Evolutionary conservation across 2,797 vertebrate genomes (phyloP).

Genomic region (Phyllotis vaccarum): DNA sequence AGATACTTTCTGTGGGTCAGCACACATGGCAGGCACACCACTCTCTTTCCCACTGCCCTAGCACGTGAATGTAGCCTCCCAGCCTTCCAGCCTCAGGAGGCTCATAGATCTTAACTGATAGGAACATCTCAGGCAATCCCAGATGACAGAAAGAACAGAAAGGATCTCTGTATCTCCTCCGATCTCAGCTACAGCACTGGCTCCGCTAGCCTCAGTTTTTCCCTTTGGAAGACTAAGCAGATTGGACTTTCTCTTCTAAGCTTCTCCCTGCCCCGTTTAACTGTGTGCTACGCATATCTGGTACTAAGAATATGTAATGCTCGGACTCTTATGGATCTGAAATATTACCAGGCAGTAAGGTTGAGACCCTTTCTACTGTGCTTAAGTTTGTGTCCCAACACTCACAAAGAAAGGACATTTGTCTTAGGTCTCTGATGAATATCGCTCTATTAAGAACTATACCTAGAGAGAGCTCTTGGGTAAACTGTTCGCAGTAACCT

Average conservation of each 20-base stretch:
- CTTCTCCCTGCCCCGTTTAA: not conserved
- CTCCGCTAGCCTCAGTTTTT: not conserved
- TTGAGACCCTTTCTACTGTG: constrained; percentile 3
- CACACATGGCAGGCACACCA: fast-evolving
- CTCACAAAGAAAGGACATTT: not conserved
- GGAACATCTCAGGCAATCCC: not conserved
- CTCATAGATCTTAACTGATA: not conserved
- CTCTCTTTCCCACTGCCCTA: not conserved
- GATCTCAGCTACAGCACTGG: fast-evolving
- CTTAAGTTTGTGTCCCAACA: not conserved
- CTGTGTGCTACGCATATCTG: not conserved
- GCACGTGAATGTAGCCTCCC: not conserved
- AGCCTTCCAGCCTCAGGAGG: too few species aligned
- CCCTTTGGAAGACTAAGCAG: not conserved
- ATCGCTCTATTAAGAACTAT: not conserved
- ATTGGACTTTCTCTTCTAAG: not conserved
- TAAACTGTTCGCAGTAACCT: not conserved
- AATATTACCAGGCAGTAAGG: not conserved
- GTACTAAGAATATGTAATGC: not conserved
- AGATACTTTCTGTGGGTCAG: not conserved
- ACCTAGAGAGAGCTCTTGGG: not conserved
- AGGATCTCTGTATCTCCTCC: not conserved
- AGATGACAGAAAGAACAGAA: not conserved
- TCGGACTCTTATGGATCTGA: not conserved
- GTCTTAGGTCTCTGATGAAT: not conserved